Conservation (phyloP, 2,113 vertebrate species). For the Labrus mixtus region DNA sequence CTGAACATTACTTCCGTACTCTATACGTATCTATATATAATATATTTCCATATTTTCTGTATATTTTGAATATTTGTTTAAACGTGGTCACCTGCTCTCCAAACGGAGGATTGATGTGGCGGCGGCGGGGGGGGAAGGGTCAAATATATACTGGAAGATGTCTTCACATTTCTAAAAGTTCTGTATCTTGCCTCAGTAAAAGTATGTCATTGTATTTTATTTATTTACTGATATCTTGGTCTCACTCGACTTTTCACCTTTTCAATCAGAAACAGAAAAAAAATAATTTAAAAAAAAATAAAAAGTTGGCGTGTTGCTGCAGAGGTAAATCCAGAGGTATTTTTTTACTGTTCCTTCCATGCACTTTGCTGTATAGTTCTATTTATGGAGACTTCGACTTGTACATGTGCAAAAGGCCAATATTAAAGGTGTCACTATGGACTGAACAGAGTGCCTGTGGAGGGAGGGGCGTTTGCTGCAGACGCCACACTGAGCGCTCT, state of each 20-base stretch:
- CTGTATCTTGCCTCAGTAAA: slow-evolving; percentile 73
- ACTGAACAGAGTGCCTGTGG: slow-evolving; percentile 68
- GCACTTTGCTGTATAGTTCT: slow-evolving; percentile 79
- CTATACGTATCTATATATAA: slow-evolving; percentile 78
- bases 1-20: slow-evolving; percentile 83
- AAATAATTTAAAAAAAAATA: slow-evolving; percentile 13
- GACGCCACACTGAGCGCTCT: slow-evolving; percentile 14
- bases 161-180: slow-evolving; percentile 79
- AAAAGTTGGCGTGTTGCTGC: slow-evolving; percentile 66
- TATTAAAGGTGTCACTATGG: slow-evolving; percentile 41
- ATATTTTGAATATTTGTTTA: slow-evolving; percentile 86
- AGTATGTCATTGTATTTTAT: slow-evolving; percentile 77
- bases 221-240: slow-evolving; percentile 77
- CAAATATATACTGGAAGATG: slow-evolving; percentile 73
- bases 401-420: slow-evolving; percentile 70
- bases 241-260: slow-evolving; percentile 74
- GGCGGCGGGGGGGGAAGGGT: slow-evolving; percentile 30
- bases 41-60: slow-evolving; percentile 83
- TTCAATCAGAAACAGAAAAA: slow-evolving; percentile 62
- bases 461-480: slow-evolving; percentile 31
- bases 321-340: slow-evolving; percentile 77
- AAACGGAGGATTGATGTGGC: slow-evolving; percentile 60
- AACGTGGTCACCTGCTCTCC: slow-evolving; percentile 80
- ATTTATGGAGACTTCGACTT: slow-evolving; percentile 74
- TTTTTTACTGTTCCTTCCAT: slow-evolving; percentile 81